Evolutionary conservation across 2,797 vertebrate species (phyloP).

Genomic region (Falco peregrinus): DNA sequence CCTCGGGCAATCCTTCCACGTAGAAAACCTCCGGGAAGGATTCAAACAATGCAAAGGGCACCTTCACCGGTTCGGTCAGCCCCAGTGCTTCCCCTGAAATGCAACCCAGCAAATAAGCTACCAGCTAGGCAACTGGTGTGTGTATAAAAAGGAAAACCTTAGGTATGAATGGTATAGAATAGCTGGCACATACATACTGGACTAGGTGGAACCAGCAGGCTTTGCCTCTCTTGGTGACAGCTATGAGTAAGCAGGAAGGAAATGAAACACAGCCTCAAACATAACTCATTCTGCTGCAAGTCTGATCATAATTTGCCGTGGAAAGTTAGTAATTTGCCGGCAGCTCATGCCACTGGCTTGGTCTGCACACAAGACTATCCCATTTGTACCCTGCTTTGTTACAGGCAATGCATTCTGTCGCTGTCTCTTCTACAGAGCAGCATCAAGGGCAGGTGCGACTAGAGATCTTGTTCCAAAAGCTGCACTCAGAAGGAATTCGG

Average conservation of each 20-base stretch:
- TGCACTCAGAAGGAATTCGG: neutral
- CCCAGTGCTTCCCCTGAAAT: constrained; percentile 79
- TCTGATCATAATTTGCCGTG: neutral
- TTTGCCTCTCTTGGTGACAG: neutral
- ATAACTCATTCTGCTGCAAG: neutral
- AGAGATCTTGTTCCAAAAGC: neutral
- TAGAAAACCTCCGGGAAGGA: constrained; percentile 78
- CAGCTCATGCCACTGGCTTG: neutral
- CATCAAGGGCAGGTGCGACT: neutral
- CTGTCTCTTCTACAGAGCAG: neutral
- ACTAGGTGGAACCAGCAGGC: neutral
- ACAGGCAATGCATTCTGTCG: neutral
- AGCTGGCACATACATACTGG: neutral
- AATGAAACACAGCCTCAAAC: neutral
- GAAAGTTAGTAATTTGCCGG: neutral
- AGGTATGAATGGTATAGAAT: neutral
- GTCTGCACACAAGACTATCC: neutral
- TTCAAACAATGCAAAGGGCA: constrained; percentile 79
- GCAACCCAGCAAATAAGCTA: neutral
- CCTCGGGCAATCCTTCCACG: constrained; percentile 80
- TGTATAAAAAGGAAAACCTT: neutral
- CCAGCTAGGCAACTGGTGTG: neutral
- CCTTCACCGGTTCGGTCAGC: constrained; percentile 76
- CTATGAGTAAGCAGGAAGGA: neutral
- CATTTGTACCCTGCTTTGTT: neutral